phyloP scores from a whole-genome alignment of 2,888 invertebrate genomes.

The Dendrolimus houi region DNA sequence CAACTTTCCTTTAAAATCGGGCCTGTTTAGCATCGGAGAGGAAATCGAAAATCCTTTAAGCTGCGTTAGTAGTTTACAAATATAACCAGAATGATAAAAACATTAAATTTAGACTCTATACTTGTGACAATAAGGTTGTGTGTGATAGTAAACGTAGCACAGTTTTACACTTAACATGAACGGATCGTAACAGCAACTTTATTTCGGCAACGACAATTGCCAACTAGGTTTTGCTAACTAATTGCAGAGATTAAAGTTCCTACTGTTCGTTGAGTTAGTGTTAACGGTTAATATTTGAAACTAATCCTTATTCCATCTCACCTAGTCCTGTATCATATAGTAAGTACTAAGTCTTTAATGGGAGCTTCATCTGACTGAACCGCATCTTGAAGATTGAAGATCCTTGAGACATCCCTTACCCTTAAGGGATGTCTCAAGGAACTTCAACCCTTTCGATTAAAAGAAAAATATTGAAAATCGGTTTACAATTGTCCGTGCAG shows the following conservation, averaged over 20 bases:
- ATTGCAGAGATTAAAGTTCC: constrained; percentile 62
- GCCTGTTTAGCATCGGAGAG: constrained; percentile 64
- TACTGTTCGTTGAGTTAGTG: constrained; percentile 28
- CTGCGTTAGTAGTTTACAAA: constrained; percentile 47
- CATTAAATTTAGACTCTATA: constrained; percentile 19
- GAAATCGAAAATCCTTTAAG: constrained; percentile 67
- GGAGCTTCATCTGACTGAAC: too few species aligned
- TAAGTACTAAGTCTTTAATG: too few species aligned
- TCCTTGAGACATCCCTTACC: too few species aligned
- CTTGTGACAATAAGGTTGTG: constrained; percentile 13
- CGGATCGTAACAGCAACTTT: constrained; percentile 53
- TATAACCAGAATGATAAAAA: constrained; percentile 11
- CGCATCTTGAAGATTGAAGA: too few species aligned
- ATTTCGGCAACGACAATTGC: constrained; percentile 65
- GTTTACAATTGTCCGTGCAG: too few species aligned
- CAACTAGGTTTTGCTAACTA: constrained; percentile 61
- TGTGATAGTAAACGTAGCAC: constrained; percentile 14
- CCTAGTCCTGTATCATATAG: too few species aligned
- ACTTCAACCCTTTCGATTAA: too few species aligned
- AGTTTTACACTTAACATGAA: constrained; percentile 39
- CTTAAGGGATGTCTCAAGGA: too few species aligned
- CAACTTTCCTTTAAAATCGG: constrained; percentile 50
- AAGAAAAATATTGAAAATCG: too few species aligned
- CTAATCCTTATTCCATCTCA: constrained; percentile 14
- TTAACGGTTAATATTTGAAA: constrained; percentile 31